Conservation (phyloP, 2,888 invertebrate species). For the Labia minor region DNA sequence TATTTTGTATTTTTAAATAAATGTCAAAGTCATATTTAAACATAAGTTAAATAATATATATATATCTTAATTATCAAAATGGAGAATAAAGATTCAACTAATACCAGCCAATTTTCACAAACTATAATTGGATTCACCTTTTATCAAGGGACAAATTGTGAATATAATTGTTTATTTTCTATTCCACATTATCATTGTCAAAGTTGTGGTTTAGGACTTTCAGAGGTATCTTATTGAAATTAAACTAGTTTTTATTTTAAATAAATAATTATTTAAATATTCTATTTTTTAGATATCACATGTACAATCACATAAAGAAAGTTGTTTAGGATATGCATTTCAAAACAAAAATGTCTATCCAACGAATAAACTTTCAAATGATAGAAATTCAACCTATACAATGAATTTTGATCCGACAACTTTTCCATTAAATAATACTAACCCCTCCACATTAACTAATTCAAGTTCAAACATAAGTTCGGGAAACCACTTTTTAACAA, state of each 20-base stretch:
- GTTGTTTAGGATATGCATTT: slow-evolving; percentile 5
- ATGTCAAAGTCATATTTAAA: too few relatives aligned
- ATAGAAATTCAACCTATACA: slow-evolving; percentile 8
- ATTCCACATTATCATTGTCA: slow-evolving; percentile 5
- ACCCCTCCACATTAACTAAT: not conserved
- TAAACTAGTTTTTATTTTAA: not conserved
- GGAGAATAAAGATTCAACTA: too few relatives aligned
- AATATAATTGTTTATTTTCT: not conserved
- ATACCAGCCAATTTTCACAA: not conserved
- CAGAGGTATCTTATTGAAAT: not conserved
- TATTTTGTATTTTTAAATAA: too few relatives aligned
- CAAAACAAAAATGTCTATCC: not conserved
- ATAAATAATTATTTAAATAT: too few relatives aligned
- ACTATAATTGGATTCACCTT: not conserved
- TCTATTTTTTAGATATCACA: slow-evolving; percentile 16
- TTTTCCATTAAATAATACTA: slow-evolving; percentile 15
- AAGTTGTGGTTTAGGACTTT: not conserved
- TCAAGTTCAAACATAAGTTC: slow-evolving; percentile 16
- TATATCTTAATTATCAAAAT: too few relatives aligned
- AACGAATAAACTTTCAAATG: not conserved
- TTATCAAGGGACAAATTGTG: not conserved
- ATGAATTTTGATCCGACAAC: slow-evolving; percentile 13
- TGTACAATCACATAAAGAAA: slow-evolving; percentile 4
- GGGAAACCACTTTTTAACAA: slow-evolving; percentile 20
- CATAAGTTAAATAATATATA: too few relatives aligned